A percentile compares a stretch with the other conserved stretches of the same genome.
Conservation (phyloP, 1,140 invertebrate species). For the Atta cephalotes region DNA sequence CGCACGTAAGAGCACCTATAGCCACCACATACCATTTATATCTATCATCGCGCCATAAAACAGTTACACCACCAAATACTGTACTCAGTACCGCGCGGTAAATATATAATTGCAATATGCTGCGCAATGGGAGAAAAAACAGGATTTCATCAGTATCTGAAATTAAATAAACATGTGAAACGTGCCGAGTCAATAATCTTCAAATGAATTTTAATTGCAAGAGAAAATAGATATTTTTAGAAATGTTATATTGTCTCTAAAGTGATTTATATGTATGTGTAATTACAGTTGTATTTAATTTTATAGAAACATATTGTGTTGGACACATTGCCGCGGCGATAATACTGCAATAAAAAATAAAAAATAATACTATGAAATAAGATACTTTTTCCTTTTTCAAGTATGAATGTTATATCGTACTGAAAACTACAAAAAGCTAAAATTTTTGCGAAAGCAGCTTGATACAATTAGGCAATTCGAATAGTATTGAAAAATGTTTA, state of each 20-base stretch:
- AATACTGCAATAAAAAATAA: neutral
- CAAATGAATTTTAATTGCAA: neutral
- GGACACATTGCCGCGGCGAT: neutral
- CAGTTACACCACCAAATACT: constrained; percentile 1
- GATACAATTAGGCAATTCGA: neutral
- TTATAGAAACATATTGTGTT: neutral
- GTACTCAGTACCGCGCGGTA: neutral
- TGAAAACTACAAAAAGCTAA: neutral
- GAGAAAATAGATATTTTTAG: neutral
- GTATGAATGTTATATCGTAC: neutral
- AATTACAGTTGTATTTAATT: neutral
- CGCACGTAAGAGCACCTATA: constrained; percentile 26
- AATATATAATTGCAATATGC: constrained; percentile 1
- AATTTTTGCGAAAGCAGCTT: constrained; percentile 22
- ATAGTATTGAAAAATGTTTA: constrained; percentile 2
- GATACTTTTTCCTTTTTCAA: neutral
- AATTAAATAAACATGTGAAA: neutral
- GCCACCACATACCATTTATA: constrained; percentile 30
- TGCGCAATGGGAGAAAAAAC: neutral
- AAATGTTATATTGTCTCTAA: neutral
- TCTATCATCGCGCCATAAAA: constrained; percentile 31
- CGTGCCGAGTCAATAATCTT: neutral
- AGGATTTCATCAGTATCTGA: neutral
- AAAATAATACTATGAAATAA: neutral
- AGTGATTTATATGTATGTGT: neutral